A percentile compares a stretch with the other conserved stretches of the same genome.
phyloP scores from a whole-genome alignment of 1,140 invertebrate species.

The Globodera rostochiensis region DNA sequence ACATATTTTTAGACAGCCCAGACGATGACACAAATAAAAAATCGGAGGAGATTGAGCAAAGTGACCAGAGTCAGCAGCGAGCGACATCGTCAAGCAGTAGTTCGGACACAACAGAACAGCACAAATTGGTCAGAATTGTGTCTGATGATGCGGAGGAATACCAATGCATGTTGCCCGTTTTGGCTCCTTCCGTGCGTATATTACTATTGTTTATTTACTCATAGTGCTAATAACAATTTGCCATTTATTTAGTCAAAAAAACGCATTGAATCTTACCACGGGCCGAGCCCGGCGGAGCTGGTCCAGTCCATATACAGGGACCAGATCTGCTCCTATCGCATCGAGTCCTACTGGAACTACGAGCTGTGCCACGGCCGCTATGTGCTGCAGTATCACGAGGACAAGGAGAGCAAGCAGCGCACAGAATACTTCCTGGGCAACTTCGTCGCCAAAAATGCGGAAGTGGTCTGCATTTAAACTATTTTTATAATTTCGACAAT shows the following conservation, averaged over 20 bases:
- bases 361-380: constrained; percentile 90
- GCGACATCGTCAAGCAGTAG: neutral
- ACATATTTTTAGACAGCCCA: too few species aligned
- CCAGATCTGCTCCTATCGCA: constrained; percentile 67
- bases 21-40: neutral
- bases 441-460: constrained; percentile 11
- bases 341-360: constrained; percentile 96
- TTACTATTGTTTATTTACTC: constrained; percentile 23
- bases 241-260: constrained; percentile 38
- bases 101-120: neutral
- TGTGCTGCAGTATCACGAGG: constrained; percentile 91
- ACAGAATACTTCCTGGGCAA: constrained; percentile 49
- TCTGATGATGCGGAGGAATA: constrained; percentile 40
- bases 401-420: constrained; percentile 73
- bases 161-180: constrained; percentile 34
- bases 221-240: neutral
- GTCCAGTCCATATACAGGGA: constrained; percentile 44
- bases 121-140: constrained; percentile 29
- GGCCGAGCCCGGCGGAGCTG: constrained; percentile 41
- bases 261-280: constrained; percentile 62
- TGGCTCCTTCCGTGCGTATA: constrained; percentile 23
- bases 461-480: constrained; percentile 28
- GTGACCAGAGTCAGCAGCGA: neutral
- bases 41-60: constrained; percentile 2
- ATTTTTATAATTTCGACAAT: constrained; percentile 19